Conservation (phyloP, 92 coral and sea anemone genomes). For the Desmophyllum pertusum region DNA sequence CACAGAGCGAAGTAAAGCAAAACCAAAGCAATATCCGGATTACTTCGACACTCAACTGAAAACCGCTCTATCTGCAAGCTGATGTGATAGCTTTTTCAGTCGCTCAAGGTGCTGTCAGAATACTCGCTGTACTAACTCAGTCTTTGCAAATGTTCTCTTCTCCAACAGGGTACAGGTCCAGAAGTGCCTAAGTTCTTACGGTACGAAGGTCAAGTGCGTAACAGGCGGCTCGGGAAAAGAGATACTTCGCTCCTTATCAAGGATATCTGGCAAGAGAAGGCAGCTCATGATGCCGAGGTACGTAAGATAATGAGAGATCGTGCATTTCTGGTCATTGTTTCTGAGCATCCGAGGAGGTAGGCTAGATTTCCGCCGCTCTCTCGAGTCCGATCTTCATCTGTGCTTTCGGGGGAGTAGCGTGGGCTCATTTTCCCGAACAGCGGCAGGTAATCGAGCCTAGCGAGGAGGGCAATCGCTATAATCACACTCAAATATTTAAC, state of each 20-base stretch:
- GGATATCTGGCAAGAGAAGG: conserved; percentile 98
- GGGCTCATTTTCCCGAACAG: no score
- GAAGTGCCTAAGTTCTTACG: conserved; percentile 90
- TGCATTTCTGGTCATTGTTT: not conserved
- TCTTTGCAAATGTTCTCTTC: not conserved
- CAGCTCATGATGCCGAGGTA: conserved; percentile 95
- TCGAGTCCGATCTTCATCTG: no score
- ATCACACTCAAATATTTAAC: no score
- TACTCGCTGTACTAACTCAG: not conserved
- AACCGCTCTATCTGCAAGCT: not conserved
- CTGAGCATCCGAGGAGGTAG: no score
- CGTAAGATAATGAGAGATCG: not conserved
- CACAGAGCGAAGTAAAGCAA: no score
- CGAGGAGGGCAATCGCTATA: no score
- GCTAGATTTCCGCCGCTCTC: no score
- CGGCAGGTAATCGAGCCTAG: no score
- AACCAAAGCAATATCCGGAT: no score
- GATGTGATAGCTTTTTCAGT: not conserved
- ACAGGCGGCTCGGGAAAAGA: conserved; percentile 92
- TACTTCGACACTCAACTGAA: no score
- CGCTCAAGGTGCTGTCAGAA: not conserved
- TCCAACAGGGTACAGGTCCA: conserved; percentile 82
- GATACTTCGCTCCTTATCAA: conserved; percentile 92
- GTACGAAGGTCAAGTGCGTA: conserved; percentile 91
- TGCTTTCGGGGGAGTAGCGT: no score